Evolutionary conservation across 1,140 invertebrate species (phyloP), one percentile per base, ranked within the genome.

Genomic region (Aphelenchoides fujianensis): DNA sequence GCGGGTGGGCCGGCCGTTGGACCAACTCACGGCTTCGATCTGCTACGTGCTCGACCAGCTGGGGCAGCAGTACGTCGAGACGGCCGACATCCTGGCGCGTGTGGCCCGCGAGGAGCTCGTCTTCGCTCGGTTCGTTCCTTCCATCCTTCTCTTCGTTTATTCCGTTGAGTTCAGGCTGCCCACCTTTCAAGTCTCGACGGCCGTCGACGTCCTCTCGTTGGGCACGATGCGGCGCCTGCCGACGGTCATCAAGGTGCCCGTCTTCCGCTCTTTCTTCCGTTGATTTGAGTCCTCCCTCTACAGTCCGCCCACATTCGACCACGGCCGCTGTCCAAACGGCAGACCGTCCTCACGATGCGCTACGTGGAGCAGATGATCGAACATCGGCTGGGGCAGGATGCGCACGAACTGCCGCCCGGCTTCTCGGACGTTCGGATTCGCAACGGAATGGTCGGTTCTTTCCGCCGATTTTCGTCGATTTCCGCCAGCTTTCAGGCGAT

Each of bases 41-140:
- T 34, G 34, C 32, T 66, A n/a, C 31, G 9, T 36, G 23, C 32
- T 66, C 3, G 63, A 66, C 53, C 63, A 66, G 31, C n/a, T 66
- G 16, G 37, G 36, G 2, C 12, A 36, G 12, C 16, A 66, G n/a
- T 66, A 19, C 36, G 32, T 66, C 12, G 63, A 66, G 53, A 66
- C 12, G 16, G 63, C 63, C 0, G 63, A 66, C 31, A 66, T n/a
- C 31, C 53, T 66, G 16, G 31, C 16, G 28, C 63, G 31, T 23
- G 5, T 59, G 5, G 32, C 36, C n/a, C 37, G 63, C 16, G 63
- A 66, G 30, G 63, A 66, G 36, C 1, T 66, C 36, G 27, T 66
- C 36, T 59, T 59, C 34, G 55, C 55, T 16, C 5, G 55, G 55
- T 59, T 30, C 12, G 12, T 48, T 48, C 23, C 23, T 12, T 12